These are phyloP conservation scores for Parauchenoglanis ngamensis DNA, from an alignment of 2,797 vertebrate genomes.

Conservation along the genomic window DNA sequence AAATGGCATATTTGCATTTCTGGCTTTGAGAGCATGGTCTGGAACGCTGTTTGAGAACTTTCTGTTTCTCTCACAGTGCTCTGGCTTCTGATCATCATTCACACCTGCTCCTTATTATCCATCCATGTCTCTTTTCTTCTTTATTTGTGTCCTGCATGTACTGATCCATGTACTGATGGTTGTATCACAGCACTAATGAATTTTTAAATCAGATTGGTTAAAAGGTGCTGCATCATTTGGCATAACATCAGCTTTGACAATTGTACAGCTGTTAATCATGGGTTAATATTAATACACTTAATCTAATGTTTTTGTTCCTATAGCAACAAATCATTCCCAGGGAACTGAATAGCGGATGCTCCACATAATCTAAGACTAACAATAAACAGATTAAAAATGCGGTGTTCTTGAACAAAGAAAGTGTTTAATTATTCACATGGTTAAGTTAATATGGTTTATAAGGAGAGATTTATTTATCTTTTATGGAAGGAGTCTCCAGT, in stretches of 20 bases:
- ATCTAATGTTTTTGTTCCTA: not conserved
- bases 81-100: not conserved
- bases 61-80: not conserved
- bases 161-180: too few relatives aligned
- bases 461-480: not conserved
- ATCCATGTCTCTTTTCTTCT: not conserved
- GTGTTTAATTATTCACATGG: not conserved
- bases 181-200: not conserved
- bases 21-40: not conserved
- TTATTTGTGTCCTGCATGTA: not conserved
- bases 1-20: not conserved
- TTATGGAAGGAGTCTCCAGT: not conserved
- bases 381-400: not conserved
- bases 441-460: not conserved
- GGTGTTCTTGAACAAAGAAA: not conserved
- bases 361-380: not conserved
- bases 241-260: not conserved
- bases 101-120: constrained; percentile 5
- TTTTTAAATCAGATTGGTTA: not conserved
- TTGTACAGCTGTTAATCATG: not conserved
- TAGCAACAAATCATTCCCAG: not conserved
- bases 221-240: not conserved
- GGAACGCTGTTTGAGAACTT: not conserved
- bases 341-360: not conserved
- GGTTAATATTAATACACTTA: not conserved